Evolutionary conservation across 2,113 vertebrate genomes (phyloP), one percentile per base, ranked within the genome.

Genomic region (Halcyon malimbica): DNA sequence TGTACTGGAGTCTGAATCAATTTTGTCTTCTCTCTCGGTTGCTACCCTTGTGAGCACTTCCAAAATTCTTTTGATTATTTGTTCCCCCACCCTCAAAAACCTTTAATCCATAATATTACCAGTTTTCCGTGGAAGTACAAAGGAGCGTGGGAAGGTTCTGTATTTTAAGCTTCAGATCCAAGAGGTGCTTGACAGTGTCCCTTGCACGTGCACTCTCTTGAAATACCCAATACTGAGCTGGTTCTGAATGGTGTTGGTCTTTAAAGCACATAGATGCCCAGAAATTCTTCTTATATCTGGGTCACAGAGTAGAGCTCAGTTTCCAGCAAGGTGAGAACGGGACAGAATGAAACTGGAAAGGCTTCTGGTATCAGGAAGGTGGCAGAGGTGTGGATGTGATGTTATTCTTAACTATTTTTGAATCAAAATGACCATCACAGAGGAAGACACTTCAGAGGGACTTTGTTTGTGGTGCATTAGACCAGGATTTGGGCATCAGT

Each of bases 1-100:
- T 82, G 0, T 53, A 17, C 51, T 71, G 13, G 26, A 81, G 14
- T 53, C 35, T 81, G 48, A 39, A 56, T 37, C 46, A 31, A 5
- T 83, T 86, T 35, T 56, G 5, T 50, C 20, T 69, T 68, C 16
- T 44, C 10, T 64, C 28, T 67, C 17, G 19, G 5, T 75, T 77
- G 6, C 35, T 63, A 1, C 48, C 29, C 13, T 80, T 51, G 13
- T 35, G 79, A 73, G 9, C 25, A 50, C 50, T 70, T 83, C 2
- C 3, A 89, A 6, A 73, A 35, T 39, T 28, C 2, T 64, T 78
- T 0, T 6, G 28, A 7, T 92, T 53, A 16, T 0, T 1, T 1
- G 54, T 46, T 46, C 68, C 37, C 5, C 2, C 10, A 10, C 39
- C 9, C 8, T 2, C 21, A 29, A 11, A 17, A 46, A 64, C 82